These are phyloP conservation scores for Chymomyza procnemis DNA, from an alignment of 2,888 invertebrate species.

Conservation along the genomic window DNA sequence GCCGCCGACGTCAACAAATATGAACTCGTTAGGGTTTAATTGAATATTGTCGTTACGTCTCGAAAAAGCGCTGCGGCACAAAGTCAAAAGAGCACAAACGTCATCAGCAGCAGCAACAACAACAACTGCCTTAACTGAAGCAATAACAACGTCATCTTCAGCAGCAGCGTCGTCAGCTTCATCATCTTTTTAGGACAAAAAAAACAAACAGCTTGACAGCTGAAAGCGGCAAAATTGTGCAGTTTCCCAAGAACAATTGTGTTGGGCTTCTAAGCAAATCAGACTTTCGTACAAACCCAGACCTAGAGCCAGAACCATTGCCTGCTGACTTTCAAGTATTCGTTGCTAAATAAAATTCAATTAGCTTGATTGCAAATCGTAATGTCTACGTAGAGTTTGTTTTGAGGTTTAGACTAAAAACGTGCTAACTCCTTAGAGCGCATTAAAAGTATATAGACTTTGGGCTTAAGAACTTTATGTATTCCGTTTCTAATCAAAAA, in stretches of 20 bases:
- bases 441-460: not conserved
- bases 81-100: constrained; percentile 3
- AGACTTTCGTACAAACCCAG: not conserved
- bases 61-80: not conserved
- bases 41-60: constrained; percentile 45
- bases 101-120: constrained; percentile 19
- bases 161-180: not conserved
- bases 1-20: constrained; percentile 24
- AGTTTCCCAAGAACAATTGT: constrained; percentile 21
- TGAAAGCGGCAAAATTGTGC: not conserved
- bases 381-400: not conserved
- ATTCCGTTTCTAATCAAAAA: not conserved
- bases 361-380: constrained; percentile 69
- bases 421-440: not conserved
- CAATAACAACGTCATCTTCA: constrained; percentile 15
- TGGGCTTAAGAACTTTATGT: not conserved
- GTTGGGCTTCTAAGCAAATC: constrained; percentile 14
- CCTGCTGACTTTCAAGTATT: constrained; percentile 23
- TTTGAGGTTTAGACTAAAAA: not conserved
- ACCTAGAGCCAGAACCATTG: too few relatives aligned
- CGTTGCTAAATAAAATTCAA: constrained; percentile 66
- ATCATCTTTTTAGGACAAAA: not conserved
- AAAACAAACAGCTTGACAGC: not conserved
- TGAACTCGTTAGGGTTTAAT: constrained; percentile 42
- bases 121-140: too few relatives aligned